phyloP scores from a whole-genome alignment of 2,888 invertebrate genomes.

The Drosophila anceps region DNA sequence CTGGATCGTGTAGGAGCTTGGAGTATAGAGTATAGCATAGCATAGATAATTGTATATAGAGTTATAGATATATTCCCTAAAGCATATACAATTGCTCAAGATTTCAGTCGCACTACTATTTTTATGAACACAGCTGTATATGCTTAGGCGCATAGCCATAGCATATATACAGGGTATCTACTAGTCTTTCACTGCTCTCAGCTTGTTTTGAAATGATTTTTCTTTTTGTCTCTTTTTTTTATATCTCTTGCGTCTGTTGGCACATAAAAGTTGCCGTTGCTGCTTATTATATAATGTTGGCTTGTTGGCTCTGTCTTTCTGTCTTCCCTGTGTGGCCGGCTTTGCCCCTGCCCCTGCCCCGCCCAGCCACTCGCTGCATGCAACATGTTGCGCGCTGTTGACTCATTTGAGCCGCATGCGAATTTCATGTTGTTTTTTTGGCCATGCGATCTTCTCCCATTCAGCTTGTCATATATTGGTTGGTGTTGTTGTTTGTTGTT shows the following conservation, averaged over 20 bases:
- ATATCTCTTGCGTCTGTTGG: slow-evolving; percentile 15
- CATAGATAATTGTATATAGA: background rate
- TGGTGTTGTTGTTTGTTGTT: background rate
- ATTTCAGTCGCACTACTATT: too few relatives aligned
- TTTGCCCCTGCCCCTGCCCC: background rate
- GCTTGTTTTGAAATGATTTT: slow-evolving; percentile 5
- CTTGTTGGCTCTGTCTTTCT: slow-evolving; percentile 5
- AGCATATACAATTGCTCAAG: too few relatives aligned
- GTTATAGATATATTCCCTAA: background rate
- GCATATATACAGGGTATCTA: background rate
- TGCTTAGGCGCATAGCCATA: background rate
- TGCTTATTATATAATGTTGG: slow-evolving; percentile 47
- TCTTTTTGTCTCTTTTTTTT: background rate
- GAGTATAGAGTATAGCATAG: too few relatives aligned
- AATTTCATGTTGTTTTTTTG: background rate
- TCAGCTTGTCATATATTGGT: background rate
- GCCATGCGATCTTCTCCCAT: slow-evolving; percentile 43
- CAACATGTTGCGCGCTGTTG: slow-evolving; percentile 50
- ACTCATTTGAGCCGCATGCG: slow-evolving; percentile 5
- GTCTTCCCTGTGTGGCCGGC: background rate
- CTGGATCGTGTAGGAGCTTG: too few relatives aligned
- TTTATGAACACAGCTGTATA: background rate
- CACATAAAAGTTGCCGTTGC: slow-evolving; percentile 15
- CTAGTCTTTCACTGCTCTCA: background rate
- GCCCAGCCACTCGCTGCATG: slow-evolving; percentile 20